Evolutionary conservation across 2,113 vertebrate species (phyloP).

Genomic region (Python bivittatus): DNA sequence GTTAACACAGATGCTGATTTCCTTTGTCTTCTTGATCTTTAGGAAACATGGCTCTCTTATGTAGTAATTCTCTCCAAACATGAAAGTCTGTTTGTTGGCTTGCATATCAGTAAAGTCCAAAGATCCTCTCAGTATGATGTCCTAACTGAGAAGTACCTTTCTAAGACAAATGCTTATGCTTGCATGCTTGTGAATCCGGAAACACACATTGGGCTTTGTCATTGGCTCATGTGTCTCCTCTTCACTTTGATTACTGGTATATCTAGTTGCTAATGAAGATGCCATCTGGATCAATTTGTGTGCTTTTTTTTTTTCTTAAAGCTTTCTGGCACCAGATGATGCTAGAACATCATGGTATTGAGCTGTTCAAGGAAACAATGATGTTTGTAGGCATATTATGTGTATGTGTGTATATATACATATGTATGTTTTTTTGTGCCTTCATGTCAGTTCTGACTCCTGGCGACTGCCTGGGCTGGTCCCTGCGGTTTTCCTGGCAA

Average conservation of each 20-base stretch:
- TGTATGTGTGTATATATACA: too few species aligned
- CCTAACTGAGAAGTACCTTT: slow-evolving; percentile 7
- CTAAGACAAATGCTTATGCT: not conserved
- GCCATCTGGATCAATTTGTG: not conserved
- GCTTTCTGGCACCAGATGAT: not conserved
- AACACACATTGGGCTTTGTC: not conserved
- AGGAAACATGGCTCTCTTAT: slow-evolving; percentile 6
- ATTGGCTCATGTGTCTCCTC: not conserved
- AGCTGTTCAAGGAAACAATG: not conserved
- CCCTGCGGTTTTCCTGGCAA: not conserved
- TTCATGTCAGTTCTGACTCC: not conserved
- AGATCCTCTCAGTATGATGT: not conserved
- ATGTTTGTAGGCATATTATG: not conserved
- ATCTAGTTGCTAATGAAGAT: slow-evolving; percentile 10
- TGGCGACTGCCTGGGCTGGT: not conserved
- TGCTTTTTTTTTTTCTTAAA: not conserved
- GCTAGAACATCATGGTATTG: not conserved
- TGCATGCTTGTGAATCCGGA: not conserved
- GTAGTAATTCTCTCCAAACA: not conserved
- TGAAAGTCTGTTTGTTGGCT: not conserved
- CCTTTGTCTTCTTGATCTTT: not conserved
- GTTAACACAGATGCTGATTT: not conserved
- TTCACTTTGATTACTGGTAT: not conserved
- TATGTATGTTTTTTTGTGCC: not conserved
- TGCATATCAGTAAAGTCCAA: not conserved